Evolutionary conservation across 2,888 invertebrate genomes (phyloP).

Genomic region (Dynastes tityus): DNA sequence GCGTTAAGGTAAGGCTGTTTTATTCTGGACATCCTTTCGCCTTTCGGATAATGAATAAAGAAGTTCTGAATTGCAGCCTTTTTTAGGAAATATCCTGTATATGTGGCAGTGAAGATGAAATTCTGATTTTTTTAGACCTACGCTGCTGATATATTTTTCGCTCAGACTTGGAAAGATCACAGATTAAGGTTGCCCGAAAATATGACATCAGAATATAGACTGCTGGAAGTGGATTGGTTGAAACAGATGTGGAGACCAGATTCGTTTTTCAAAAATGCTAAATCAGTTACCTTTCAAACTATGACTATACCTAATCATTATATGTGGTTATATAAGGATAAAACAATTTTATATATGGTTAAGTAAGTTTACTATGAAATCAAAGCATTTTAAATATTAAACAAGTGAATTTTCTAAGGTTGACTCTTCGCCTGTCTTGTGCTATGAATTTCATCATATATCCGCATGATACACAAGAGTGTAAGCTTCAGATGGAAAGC

Average conservation of each 20-base stretch:
- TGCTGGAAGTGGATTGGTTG: slow-evolving; percentile 91
- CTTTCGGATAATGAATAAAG: too few species aligned
- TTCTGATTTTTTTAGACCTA: slow-evolving; percentile 77
- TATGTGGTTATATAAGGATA: slow-evolving; percentile 91
- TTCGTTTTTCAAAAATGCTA: slow-evolving; percentile 95
- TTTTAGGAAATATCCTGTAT: neutral
- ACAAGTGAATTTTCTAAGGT: slow-evolving; percentile 67
- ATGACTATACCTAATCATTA: slow-evolving; percentile 97
- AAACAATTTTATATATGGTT: slow-evolving; percentile 89
- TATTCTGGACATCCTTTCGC: too few species aligned
- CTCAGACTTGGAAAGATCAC: slow-evolving; percentile 95
- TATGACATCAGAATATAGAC: slow-evolving; percentile 92
- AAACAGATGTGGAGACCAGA: slow-evolving; percentile 96
- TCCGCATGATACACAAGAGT: slow-evolving; percentile 95
- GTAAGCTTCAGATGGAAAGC: slow-evolving; percentile 95
- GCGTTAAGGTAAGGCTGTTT: too few species aligned
- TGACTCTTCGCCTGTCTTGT: slow-evolving; percentile 90
- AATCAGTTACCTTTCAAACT: slow-evolving; percentile 93
- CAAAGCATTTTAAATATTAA: neutral
- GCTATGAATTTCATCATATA: slow-evolving; percentile 96
- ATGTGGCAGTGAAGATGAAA: neutral
- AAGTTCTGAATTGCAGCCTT: too few species aligned
- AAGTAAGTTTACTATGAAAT: slow-evolving; percentile 74
- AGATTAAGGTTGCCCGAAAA: slow-evolving; percentile 89
- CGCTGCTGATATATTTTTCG: slow-evolving; percentile 93